These are phyloP conservation scores for Heterodera schachtii DNA, from an alignment of 1,140 invertebrate species.

Conservation along the genomic window DNA sequence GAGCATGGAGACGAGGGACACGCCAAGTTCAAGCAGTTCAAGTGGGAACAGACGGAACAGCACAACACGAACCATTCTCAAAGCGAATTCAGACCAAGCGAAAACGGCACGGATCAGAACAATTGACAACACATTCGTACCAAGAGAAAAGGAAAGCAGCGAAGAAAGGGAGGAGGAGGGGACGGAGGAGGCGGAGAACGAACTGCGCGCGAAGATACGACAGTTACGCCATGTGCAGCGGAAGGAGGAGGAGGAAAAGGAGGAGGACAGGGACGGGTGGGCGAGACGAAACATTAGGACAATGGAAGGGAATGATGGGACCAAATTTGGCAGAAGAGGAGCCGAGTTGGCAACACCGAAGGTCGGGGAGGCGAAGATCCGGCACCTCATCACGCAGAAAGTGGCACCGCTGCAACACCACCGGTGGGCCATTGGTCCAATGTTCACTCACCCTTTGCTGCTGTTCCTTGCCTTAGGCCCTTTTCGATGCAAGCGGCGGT, in stretches of 20 bases:
- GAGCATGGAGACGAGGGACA: conserved; percentile 9
- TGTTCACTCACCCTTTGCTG: background rate
- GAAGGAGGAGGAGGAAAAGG: conserved; percentile 3
- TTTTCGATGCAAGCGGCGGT: conserved; percentile 57
- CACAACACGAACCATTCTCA: background rate
- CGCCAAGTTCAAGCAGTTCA: conserved; percentile 1
- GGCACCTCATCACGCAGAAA: conserved; percentile 62
- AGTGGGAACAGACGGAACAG: background rate
- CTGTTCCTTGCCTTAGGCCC: conserved; percentile 32
- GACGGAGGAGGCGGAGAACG: conserved; percentile 39
- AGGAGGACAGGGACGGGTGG: background rate
- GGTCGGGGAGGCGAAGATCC: conserved; percentile 40
- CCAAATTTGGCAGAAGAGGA: background rate
- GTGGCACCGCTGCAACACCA: conserved; percentile 56
- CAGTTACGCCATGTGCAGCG: conserved; percentile 54
- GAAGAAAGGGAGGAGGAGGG: background rate
- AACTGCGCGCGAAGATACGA: conserved; percentile 56
- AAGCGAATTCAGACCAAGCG: background rate
- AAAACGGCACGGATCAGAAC: conserved; percentile 19
- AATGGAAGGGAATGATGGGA: too few species aligned
- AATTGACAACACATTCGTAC: conserved; percentile 1
- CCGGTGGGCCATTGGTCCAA: conserved; percentile 19
- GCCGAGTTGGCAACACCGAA: background rate
- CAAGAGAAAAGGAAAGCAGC: background rate
- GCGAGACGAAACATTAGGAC: background rate